Conservation (phyloP, 2,797 vertebrate species). For the Pachyuromys duprasi region DNA sequence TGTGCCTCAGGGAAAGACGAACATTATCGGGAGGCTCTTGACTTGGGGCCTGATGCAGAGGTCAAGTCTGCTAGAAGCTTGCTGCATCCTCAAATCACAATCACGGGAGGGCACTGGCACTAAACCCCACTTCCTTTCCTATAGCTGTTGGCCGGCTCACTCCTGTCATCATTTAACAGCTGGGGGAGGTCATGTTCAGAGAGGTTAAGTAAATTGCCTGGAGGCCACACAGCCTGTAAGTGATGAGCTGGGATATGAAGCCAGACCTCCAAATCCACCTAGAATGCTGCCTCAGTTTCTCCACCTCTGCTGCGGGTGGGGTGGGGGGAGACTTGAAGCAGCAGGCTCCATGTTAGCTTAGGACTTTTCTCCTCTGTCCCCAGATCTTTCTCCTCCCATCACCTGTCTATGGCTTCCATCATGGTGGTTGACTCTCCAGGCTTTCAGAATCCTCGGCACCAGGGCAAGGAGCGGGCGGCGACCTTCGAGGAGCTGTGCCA, state of each 20-base stretch:
- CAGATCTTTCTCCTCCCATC: conserved; percentile 93
- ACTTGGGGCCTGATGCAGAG: neutral
- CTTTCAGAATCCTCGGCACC: conserved; percentile 93
- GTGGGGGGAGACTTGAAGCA: neutral
- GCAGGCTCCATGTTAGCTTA: rapidly evolving
- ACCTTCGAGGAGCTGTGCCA: conserved; percentile 95
- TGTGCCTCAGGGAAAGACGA: neutral
- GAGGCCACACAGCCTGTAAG: neutral
- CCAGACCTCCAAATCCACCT: neutral
- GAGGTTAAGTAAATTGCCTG: neutral
- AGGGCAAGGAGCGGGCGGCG: conserved; percentile 89
- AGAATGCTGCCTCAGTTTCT: neutral
- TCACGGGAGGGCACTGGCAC: rapidly evolving
- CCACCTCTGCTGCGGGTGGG: rapidly evolving
- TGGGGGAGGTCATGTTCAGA: neutral
- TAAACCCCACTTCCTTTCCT: neutral
- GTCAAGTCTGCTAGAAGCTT: neutral
- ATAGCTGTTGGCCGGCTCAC: neutral
- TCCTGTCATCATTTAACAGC: neutral
- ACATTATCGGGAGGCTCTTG: neutral
- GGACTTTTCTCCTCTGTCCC: neutral
- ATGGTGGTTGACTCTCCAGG: conserved; percentile 94
- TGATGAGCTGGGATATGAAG: neutral
- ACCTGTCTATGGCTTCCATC: conserved; percentile 93
- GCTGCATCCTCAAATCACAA: rapidly evolving